Evolutionary conservation across 2,113 vertebrate species (phyloP).

Genomic region (Tretioscincus oriximinensis): DNA sequence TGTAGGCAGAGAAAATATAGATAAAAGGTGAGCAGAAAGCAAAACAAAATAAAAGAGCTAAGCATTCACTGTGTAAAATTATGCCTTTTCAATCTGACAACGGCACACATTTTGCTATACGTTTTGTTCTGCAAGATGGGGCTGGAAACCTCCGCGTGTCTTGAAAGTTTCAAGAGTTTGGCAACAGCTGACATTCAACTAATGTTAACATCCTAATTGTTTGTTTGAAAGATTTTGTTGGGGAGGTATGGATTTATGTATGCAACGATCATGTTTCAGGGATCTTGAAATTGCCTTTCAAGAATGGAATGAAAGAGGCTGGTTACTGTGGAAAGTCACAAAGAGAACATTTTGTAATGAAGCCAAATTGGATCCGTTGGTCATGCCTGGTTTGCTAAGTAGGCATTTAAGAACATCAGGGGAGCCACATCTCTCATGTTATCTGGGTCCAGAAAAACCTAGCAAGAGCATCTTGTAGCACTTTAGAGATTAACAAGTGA

Average conservation of each 20-base stretch:
- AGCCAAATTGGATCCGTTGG: background rate
- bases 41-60: no score
- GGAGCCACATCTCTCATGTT: no score
- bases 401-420: no score
- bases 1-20: no score
- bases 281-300: conserved; percentile 42
- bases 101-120: background rate
- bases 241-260: no score
- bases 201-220: background rate
- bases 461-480: no score
- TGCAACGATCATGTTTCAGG: background rate
- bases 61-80: background rate
- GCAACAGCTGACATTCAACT: background rate
- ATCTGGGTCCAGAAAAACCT: no score
- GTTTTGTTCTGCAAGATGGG: background rate
- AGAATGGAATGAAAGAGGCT: conserved; percentile 52
- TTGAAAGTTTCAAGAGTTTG: background rate
- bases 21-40: background rate
- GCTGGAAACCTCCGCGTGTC: background rate
- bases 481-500: no score
- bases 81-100: background rate
- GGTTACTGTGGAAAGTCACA: conserved; percentile 51
- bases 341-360: background rate
- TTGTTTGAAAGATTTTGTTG: background rate
- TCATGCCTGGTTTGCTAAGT: background rate